phyloP scores from a whole-genome alignment of 2,888 invertebrate genomes.

The Lasioglossum leucozonium region DNA sequence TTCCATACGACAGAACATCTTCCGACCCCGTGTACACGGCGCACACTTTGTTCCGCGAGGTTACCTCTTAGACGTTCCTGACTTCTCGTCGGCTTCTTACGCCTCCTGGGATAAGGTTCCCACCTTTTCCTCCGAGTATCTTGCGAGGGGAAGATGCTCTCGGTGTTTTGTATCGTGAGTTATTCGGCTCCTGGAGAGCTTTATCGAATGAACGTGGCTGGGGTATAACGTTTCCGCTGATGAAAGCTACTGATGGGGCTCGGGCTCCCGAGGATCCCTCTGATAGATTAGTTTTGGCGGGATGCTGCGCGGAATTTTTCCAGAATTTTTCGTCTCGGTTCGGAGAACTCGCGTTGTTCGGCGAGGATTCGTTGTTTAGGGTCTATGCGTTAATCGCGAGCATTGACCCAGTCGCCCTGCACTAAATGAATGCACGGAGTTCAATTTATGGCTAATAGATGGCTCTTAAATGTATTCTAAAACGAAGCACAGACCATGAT shows the following conservation, averaged over 20 bases:
- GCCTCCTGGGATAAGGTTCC: not conserved
- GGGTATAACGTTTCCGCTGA: not conserved
- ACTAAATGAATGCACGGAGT: no score
- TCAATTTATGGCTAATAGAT: no score
- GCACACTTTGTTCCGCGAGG: not conserved
- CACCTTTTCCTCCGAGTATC: not conserved
- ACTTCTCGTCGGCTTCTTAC: not conserved
- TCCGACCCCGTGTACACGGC: not conserved
- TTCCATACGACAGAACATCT: not conserved
- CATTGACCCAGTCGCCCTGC: no score
- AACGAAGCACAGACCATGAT: no score
- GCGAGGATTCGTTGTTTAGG: not conserved
- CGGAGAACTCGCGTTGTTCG: not conserved
- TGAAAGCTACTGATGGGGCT: not conserved
- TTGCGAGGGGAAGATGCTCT: not conserved
- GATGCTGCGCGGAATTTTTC: not conserved
- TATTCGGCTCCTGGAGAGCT: not conserved
- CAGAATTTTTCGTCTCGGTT: not conserved
- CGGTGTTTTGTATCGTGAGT: slow-evolving; percentile 7
- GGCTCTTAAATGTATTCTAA: no score
- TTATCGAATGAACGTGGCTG: slow-evolving; percentile 4
- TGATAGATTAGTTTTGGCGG: not conserved
- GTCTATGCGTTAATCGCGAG: not conserved
- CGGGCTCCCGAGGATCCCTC: not conserved
- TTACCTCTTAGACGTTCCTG: no score